Evolutionary conservation across 92 coral and sea anemone species (phyloP), one percentile per base, ranked within the genome.

Genomic region (Anthopleura xanthogrammica): DNA sequence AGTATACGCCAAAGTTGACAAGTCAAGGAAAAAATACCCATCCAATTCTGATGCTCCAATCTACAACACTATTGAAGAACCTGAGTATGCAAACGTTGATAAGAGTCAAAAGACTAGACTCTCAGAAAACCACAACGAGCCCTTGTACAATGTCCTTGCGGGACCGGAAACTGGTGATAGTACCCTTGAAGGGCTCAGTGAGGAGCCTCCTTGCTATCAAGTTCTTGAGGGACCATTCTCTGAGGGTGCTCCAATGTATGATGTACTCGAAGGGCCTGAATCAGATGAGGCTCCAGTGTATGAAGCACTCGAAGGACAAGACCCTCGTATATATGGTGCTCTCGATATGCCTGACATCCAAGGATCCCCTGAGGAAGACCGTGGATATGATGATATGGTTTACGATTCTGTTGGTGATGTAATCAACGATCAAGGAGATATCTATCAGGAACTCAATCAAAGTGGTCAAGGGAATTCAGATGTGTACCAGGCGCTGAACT

Each of bases 321-420:
- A 65, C 13, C 75, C 68, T 52, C 83, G 41, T 13, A 76, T 43
- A 80, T 80, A 80, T 60, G 83, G 76, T 41, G n/a, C 83, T 60
- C 83, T 65, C 12, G 24, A 80, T 22, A 23, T 12, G 14, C 58
- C 24, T 2, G 83, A 80, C 10, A 24, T 41, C 52, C 75, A 80
- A 12, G 36, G 24, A 62, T 41, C 22, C 43, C 12, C 24, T 12
- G 62, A 79, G n/a, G 70, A 62, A 60, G 23, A 41, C 20, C 50
- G 13, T 1, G 83, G 57, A 8, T 62, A 60, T 65, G 60, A 80
- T n/a, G 75, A 80, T 36, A 72, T 29, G 10, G 17, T 22, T n/a
- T 80, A 80, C 43, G 71, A 80, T 66, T 36, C 40, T 80, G 75
- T 52, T 80, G 83, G 83, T 80, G 83, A 43, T 12, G 75, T 65